Conservation (phyloP, 2,888 invertebrate species). For the Habroteleia sp. region DNA sequence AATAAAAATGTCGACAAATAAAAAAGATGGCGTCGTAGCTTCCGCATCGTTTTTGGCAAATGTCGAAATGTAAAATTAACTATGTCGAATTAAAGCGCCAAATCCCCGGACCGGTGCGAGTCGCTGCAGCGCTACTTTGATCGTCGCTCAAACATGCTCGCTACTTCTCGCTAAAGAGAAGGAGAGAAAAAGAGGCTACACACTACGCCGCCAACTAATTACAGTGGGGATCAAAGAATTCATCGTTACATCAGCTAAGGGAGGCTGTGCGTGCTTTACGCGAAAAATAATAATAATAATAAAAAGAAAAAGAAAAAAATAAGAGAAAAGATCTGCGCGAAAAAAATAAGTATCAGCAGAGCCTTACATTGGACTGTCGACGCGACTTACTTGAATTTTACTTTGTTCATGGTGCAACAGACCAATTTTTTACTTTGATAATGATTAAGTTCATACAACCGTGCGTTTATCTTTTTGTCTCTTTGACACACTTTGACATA, state of each 20-base stretch:
- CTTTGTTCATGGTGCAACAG: slow-evolving; percentile 5
- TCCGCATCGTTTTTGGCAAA: slow-evolving; percentile 2
- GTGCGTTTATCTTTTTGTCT: slow-evolving; percentile 7
- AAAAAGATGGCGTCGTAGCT: background rate
- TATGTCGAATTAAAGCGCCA: slow-evolving; percentile 39
- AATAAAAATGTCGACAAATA: background rate
- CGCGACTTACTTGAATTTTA: slow-evolving; percentile 32
- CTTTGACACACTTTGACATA: too few species aligned
- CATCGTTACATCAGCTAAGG: slow-evolving; percentile 71
- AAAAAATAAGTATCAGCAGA: slow-evolving; percentile 32
- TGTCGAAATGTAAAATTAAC: slow-evolving; percentile 24
- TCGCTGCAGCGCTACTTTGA: slow-evolving; percentile 77
- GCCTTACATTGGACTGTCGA: slow-evolving; percentile 24
- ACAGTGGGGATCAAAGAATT: slow-evolving; percentile 80
- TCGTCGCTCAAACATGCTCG: slow-evolving; percentile 79
- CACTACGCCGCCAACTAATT: slow-evolving; percentile 77
- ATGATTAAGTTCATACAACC: slow-evolving; percentile 36
- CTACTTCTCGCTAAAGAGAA: slow-evolving; percentile 69
- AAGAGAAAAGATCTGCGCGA: slow-evolving; percentile 14
- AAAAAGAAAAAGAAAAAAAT: slow-evolving; percentile 49
- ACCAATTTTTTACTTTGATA: slow-evolving; percentile 41
- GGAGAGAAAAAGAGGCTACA: slow-evolving; percentile 51
- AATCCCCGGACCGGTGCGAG: slow-evolving; percentile 63
- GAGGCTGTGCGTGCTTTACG: slow-evolving; percentile 50
- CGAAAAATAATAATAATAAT: slow-evolving; percentile 51